Evolutionary conservation across 2,113 vertebrate genomes (phyloP).

Genomic region (Takifugu flavidus): DNA sequence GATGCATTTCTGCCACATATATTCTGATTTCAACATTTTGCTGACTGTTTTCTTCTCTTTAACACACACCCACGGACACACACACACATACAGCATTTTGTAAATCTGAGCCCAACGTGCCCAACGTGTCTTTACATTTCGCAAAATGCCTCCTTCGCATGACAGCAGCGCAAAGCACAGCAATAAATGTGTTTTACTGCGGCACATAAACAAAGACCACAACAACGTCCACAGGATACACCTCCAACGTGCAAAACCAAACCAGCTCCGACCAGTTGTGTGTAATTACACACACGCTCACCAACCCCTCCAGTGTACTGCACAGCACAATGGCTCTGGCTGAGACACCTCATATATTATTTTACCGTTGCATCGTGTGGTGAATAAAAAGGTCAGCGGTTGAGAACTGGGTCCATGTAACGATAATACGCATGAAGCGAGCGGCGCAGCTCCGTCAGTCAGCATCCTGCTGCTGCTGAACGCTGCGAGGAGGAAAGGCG

Average conservation of each 20-base stretch:
- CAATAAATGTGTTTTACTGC: conserved; percentile 28
- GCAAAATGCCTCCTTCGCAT: conserved; percentile 2
- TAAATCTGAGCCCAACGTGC: too few species aligned
- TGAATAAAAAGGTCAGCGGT: conserved; percentile 70
- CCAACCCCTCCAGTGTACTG: conserved; percentile 15
- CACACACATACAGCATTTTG: neutral
- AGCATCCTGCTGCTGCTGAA: conserved; percentile 40
- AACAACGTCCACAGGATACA: conserved; percentile 4
- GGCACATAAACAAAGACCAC: conserved; percentile 22
- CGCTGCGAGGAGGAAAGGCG: conserved; percentile 34
- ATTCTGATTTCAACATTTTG: too few species aligned
- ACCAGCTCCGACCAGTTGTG: neutral
- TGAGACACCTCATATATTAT: conserved; percentile 66
- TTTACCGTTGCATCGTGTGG: conserved; percentile 63
- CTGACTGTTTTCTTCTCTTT: too few species aligned
- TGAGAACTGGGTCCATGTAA: conserved; percentile 63
- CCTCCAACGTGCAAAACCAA: conserved; percentile 7
- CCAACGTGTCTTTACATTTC: too few species aligned
- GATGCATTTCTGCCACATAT: too few species aligned
- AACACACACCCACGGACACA: neutral
- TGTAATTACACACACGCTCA: neutral
- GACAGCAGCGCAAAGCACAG: conserved; percentile 16
- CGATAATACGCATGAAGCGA: conserved; percentile 65
- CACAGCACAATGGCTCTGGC: conserved; percentile 33
- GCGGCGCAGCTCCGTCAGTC: conserved; percentile 54